Conservation (phyloP, 2,797 vertebrate genomes). For the Rhadinocentrus ornatus region DNA sequence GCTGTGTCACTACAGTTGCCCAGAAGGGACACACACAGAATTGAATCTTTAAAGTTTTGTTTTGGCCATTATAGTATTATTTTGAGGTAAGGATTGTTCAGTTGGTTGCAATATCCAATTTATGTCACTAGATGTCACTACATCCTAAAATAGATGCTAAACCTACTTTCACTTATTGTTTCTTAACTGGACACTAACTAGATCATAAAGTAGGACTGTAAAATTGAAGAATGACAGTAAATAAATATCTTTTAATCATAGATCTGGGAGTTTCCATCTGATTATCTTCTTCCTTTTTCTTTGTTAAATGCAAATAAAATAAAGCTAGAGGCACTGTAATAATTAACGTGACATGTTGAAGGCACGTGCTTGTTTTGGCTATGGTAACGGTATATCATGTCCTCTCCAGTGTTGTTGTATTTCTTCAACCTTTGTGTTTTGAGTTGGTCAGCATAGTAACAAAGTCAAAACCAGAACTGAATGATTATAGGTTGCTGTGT, state of each 20-base stretch:
- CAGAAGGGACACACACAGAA: not conserved
- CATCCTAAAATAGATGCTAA: too few species aligned
- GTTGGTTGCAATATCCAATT: too few species aligned
- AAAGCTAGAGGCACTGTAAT: not conserved
- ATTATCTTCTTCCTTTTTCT: not conserved
- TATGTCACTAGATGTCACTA: too few species aligned
- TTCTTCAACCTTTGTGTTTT: slow-evolving; percentile 14
- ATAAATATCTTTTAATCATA: not conserved
- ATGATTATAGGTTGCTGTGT: slow-evolving; percentile 35
- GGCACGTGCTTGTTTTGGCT: not conserved
- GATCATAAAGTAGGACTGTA: too few species aligned
- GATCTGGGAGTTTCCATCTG: not conserved
- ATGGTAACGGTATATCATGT: slow-evolving; percentile 7
- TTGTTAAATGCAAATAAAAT: not conserved
- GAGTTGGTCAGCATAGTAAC: slow-evolving; percentile 49
- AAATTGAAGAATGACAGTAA: too few species aligned
- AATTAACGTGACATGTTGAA: not conserved
- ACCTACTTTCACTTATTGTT: too few species aligned
- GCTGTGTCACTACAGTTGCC: not conserved
- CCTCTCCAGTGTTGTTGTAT: not conserved
- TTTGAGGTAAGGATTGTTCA: not conserved
- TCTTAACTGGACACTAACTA: too few species aligned
- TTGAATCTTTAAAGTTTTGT: not conserved
- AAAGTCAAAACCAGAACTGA: slow-evolving; percentile 48
- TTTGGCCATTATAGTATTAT: not conserved